Conservation (phyloP, 2,113 vertebrate species). For the Piaya cayana region DNA sequence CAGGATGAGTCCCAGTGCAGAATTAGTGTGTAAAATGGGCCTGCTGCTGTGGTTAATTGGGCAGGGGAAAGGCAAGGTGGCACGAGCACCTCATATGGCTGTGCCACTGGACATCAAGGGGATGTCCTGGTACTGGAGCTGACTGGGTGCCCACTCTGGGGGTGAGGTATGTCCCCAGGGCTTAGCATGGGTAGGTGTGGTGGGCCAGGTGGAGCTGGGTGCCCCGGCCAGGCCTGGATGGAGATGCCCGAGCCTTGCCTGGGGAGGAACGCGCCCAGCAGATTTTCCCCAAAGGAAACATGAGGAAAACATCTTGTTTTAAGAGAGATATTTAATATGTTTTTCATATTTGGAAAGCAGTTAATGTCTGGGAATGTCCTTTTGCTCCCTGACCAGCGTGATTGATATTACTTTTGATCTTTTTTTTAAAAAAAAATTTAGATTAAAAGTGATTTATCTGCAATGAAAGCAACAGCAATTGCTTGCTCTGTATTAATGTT, state of each 20-base stretch:
- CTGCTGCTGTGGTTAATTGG: accelerated
- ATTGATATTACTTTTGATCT: slow-evolving; percentile 58
- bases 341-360: slow-evolving; percentile 77
- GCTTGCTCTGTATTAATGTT: slow-evolving; percentile 67
- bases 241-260: background rate
- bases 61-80: background rate
- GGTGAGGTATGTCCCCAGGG: background rate
- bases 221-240: background rate
- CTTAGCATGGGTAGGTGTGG: accelerated
- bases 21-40: background rate
- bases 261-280: slow-evolving; percentile 36
- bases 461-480: slow-evolving; percentile 67
- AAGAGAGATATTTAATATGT: slow-evolving; percentile 74
- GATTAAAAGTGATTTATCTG: slow-evolving; percentile 77
- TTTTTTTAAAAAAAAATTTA: slow-evolving; percentile 7
- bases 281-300: slow-evolving; percentile 63
- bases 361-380: slow-evolving; percentile 76
- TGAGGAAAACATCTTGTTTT: slow-evolving; percentile 74
- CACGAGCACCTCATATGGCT: accelerated
- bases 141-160: accelerated
- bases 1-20: accelerated
- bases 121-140: accelerated
- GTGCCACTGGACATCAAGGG: background rate
- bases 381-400: slow-evolving; percentile 69
- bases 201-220: background rate